A percentile compares a stretch with the other conserved stretches of the same genome.
phyloP scores from a whole-genome alignment of 1,140 invertebrate genomes.

The Chymomyza costata region DNA sequence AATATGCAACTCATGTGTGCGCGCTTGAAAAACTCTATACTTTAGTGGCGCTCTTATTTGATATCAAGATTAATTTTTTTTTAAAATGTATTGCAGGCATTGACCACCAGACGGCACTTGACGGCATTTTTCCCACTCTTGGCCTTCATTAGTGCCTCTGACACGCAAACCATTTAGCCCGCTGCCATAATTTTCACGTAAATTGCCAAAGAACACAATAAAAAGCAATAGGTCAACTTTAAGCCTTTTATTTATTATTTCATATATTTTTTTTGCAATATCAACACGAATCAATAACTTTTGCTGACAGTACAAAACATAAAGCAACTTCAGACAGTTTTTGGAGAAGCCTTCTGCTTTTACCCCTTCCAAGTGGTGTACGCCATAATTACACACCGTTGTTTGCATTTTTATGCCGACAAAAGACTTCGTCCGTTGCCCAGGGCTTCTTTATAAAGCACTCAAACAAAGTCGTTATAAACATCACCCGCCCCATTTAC shows the following conservation, averaged over 20 bases:
- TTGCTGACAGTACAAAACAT: constrained; percentile 26
- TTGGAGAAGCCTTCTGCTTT: constrained; percentile 3
- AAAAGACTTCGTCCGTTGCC: constrained; percentile 61
- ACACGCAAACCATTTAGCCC: constrained; percentile 19
- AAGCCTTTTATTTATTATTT: too few species aligned
- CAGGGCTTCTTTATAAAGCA: constrained; percentile 47
- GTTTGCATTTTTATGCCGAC: constrained; percentile 38
- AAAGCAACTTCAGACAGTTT: constrained; percentile 23
- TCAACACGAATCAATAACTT: constrained; percentile 49
- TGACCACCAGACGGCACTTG: constrained; percentile 10
- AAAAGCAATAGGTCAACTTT: constrained; percentile 18
- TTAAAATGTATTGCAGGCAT: constrained; percentile 5
- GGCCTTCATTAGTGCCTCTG: too few species aligned
- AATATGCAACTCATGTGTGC: constrained; percentile 14
- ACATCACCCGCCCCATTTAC: too few species aligned
- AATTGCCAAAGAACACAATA: constrained; percentile 26
- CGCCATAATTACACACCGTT: constrained; percentile 59
- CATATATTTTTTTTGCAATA: constrained; percentile 39
- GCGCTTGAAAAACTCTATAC: too few species aligned
- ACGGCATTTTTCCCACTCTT: not conserved
- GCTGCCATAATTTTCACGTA: constrained; percentile 39
- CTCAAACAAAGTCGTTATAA: constrained; percentile 32
- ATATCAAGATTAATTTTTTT: too few species aligned
- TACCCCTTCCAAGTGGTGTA: not conserved
- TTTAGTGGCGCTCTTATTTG: not conserved